Evolutionary conservation across 2,888 invertebrate genomes (phyloP).

Genomic region (Onchidella celtica): DNA sequence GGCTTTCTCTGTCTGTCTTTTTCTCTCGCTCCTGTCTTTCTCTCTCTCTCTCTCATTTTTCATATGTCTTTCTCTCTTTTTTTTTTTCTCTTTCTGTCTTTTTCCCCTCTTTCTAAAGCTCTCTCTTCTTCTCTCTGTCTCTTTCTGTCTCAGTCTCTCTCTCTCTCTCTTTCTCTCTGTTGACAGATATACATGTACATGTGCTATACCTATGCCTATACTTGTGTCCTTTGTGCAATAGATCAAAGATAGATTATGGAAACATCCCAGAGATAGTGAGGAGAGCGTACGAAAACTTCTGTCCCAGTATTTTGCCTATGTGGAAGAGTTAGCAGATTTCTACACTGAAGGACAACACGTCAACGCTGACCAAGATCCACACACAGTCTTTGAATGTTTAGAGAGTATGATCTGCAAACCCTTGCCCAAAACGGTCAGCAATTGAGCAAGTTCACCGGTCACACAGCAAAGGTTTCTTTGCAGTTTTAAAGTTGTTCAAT

Average conservation of each 20-base stretch:
- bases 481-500: neutral
- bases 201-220: no score
- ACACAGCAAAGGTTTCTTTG: neutral
- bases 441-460: neutral
- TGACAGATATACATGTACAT: no score
- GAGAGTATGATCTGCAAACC: constrained; percentile 80
- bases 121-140: no score
- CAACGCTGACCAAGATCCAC: constrained; percentile 79
- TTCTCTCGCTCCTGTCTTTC: no score
- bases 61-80: no score
- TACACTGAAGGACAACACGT: constrained; percentile 76
- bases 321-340: constrained; percentile 76
- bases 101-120: no score
- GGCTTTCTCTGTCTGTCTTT: no score
- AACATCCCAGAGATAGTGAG: constrained; percentile 73
- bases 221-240: no score
- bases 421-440: constrained; percentile 70
- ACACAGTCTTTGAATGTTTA: constrained; percentile 80
- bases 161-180: no score
- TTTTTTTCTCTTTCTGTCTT: no score
- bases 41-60: no score
- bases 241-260: constrained; percentile 48
- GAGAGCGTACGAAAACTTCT: constrained; percentile 71
- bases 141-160: no score
- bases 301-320: constrained; percentile 72